Evolutionary conservation across 2,888 invertebrate genomes (phyloP), one percentile per base, ranked within the genome.

Genomic region (Hanleya hanleyi): DNA sequence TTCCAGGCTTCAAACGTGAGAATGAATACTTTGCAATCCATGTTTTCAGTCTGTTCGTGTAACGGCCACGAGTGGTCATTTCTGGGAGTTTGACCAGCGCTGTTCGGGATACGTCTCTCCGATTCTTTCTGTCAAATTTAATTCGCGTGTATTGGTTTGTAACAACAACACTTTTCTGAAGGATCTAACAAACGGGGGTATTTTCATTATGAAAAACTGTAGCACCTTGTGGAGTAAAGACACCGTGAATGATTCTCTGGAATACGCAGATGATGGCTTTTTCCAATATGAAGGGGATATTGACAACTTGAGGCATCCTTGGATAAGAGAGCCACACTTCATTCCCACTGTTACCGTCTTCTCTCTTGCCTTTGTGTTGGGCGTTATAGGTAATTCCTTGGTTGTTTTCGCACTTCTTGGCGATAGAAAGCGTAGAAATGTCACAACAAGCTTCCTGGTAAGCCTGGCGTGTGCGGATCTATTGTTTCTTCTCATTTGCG

Each of bases 391-490:
- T 1, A 92, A 92, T 83, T 76, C 87, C 1, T 80, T 91, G 6
- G 92, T 92, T 18, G 90, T 92, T 57, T 86, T 86, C 38, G 90
- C 91, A 18, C 90, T 92, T 86, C 74, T 87, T 18, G 84, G 90
- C 5, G 91, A 92, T 74, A 83, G 88, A 49, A 84, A 87, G 15
- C 80, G 86, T 1, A 82, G 87, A 37, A 88, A 85, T 70, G 89
- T 88, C 1, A 91, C 90, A 1, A 87, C 86, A 22, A 84, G 85
- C 2, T 88, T 88, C 71, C 83, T 89, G 71, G 84, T 88, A 9
- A 89, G 89, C 73, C 80, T 89, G 68, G 89, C 89, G 0, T 74
- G 91, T 37, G 91, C 92, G 0, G 92, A 92, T 80, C 83, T 92
- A 1, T 86, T 92, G 22, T 90, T 92, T 47, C 82, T 92, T 47